Conservation (phyloP, 2,888 invertebrate species). For the Andricus quercusramuli region DNA sequence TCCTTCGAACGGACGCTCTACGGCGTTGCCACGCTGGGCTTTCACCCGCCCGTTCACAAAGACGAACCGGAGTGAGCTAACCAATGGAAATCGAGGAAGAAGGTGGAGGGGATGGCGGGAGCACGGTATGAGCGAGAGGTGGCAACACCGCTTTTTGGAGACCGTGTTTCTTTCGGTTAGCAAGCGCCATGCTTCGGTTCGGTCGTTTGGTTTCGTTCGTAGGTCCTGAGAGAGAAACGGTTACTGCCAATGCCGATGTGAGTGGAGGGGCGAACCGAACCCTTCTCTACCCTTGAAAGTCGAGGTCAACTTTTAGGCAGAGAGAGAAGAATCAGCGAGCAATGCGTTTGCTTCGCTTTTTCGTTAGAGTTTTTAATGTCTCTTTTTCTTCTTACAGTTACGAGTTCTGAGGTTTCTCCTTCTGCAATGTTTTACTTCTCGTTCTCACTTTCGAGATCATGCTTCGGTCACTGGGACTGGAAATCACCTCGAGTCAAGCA, state of each 20-base stretch:
- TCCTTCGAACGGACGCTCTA: conserved; percentile 70
- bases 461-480: conserved; percentile 67
- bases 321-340: conserved; percentile 41
- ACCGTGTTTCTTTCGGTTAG: conserved; percentile 55
- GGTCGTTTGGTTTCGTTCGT: conserved; percentile 18
- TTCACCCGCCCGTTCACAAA: conserved; percentile 78
- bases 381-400: conserved; percentile 42
- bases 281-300: conserved; percentile 79
- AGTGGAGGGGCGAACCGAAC: conserved; percentile 69
- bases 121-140: conserved; percentile 60
- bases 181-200: conserved; percentile 45
- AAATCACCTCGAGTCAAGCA: conserved; percentile 66
- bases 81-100: conserved; percentile 66
- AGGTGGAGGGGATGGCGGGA: conserved; percentile 73
- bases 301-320: conserved; percentile 79
- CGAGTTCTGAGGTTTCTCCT: conserved; percentile 31
- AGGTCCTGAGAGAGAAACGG: conserved; percentile 54
- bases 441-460: conserved; percentile 60
- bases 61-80: conserved; percentile 71
- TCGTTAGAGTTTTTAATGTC: conserved; percentile 52
- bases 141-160: conserved; percentile 70
- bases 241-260: conserved; percentile 54
- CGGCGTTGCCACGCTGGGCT: conserved; percentile 76
- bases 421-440: conserved; percentile 49
- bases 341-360: conserved; percentile 7